Evolutionary conservation across 2,888 invertebrate genomes (phyloP).

Genomic region (Brachyptera risi): DNA sequence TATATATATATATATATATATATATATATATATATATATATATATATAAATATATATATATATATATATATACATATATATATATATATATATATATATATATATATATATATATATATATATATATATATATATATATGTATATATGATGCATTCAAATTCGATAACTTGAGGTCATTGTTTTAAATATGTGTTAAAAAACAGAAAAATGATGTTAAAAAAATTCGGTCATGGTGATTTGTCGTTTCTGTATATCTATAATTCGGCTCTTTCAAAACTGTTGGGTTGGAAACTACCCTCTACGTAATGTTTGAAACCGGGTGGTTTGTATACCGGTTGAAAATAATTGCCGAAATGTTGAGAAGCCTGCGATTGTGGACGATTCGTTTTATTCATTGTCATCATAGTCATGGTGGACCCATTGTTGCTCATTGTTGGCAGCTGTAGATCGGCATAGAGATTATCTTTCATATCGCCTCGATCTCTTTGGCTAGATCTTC

Average conservation of each 20-base stretch:
- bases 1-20: neutral
- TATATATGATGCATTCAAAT: no score
- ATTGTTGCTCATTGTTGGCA: conserved; percentile 41
- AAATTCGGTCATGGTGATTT: no score
- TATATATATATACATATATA: neutral
- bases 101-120: neutral
- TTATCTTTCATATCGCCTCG: conserved; percentile 35
- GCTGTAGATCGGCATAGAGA: conserved; percentile 42
- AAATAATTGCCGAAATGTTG: conserved; percentile 21
- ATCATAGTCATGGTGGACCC: conserved; percentile 31
- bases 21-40: neutral
- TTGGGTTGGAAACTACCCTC: conserved; percentile 30
- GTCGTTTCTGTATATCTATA: conserved; percentile 24
- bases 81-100: neutral
- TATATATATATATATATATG: neutral
- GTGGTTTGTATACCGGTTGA: conserved; percentile 24
- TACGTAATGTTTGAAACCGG: conserved; percentile 18
- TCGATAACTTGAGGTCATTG: no score
- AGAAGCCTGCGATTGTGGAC: conserved; percentile 8
- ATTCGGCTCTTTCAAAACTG: conserved; percentile 32
- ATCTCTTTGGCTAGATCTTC: conserved; percentile 18
- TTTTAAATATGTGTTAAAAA: no score
- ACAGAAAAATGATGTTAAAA: no score
- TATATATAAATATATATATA: neutral
- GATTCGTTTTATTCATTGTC: conserved; percentile 21